Evolutionary conservation across 64 coral and sea anemone genomes (phyloP), one percentile per base, ranked within the genome.

Genomic region (Pocillopora verrucosa): DNA sequence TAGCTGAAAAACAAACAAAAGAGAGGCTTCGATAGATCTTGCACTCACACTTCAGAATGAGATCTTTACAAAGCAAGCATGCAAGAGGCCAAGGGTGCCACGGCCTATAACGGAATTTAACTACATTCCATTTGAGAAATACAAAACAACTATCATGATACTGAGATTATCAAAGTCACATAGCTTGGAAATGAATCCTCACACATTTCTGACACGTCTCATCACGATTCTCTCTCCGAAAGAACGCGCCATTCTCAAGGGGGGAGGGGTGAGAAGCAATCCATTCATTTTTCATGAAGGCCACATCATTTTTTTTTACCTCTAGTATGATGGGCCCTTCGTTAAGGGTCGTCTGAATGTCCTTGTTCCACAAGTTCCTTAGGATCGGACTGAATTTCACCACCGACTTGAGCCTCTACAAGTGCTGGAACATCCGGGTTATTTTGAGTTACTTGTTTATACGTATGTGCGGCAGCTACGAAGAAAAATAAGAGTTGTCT

Each of bases 371-470:
- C 38, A 57, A 85, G 65, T 2, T 85, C 82, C 38, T 57, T 85
- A 20, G 82, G 82, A 72, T 85, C 82, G 41, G 82, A 85, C 38
- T 85, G 82, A 14, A 85, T 85, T 65, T 72, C 82, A 37, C n/a
- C 41, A 85, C 36, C 19, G 70, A 69, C 65, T 69, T 19, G 65
- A 11, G 82, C 63, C 36, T 70, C 64, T 56, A 72, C 5, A 24
- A 20, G 67, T 30, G 20, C 36, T 11, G 82, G 82, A 30, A 58
- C 11, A 38, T 72, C 82, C 72, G 63, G 64, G 51, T 85, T 85
- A 85, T 85, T 85, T n/a, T 85, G 82, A 72, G 82, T 63, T 65
- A 85, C 82, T 30, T 85, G 82, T 65, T 85, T 85, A 38, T 85
- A 85, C 9, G 64, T 85, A 38, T 85, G 82, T 72, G 82, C 37